Evolutionary conservation across 2,888 invertebrate species (phyloP), one percentile per base, ranked within the genome.

Genomic region (Eudasyphora cyanicolor): DNA sequence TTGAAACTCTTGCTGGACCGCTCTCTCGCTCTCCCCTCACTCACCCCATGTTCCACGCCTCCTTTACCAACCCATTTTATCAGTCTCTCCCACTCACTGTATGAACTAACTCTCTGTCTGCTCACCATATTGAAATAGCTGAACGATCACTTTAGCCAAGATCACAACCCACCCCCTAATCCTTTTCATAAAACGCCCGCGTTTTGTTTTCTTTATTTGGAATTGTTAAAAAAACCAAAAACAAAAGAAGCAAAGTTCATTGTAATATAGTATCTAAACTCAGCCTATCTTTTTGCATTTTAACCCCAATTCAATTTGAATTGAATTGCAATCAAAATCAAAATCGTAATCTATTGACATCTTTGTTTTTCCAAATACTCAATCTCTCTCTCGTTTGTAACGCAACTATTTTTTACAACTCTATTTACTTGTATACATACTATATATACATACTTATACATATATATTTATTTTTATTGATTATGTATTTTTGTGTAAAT

Each of bases 401-500:
- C 35, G 21, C 24, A n/a, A 17, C 19, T 24, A 49, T 69, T 42
- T 69, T 42, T 69, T 69, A 19, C 45, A n/a, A 32, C 17, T 62
- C 51, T 60, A 8, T 19, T 14, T 60, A 29, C 21, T 21, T 51
- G 4, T 24, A 27, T 62, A 51, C n/a, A n/a, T n/a, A n/a, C n/a
- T n/a, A n/a, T n/a, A n/a, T n/a, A n/a, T n/a, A n/a, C n/a, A n/a
- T n/a, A n/a, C n/a, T n/a, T n/a, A n/a, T n/a, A n/a, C n/a, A n/a
- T 14, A 42, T 45, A 49, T 60, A 24, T 51, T 29, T 60, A 51
- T 82, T 80, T 79, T 54, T 60, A 54, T 62, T 75, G 57, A 74
- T 82, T 81, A 81, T 79, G 78, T 82, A 77, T 82, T 85, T 77
- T 85, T 79, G 82, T 79, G 82, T 80, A 82, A 77, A 85, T 82